A percentile compares a stretch with the other conserved stretches of the same genome.
phyloP scores from a whole-genome alignment of 2,888 invertebrate genomes.

The Brachylomia viminalis region DNA sequence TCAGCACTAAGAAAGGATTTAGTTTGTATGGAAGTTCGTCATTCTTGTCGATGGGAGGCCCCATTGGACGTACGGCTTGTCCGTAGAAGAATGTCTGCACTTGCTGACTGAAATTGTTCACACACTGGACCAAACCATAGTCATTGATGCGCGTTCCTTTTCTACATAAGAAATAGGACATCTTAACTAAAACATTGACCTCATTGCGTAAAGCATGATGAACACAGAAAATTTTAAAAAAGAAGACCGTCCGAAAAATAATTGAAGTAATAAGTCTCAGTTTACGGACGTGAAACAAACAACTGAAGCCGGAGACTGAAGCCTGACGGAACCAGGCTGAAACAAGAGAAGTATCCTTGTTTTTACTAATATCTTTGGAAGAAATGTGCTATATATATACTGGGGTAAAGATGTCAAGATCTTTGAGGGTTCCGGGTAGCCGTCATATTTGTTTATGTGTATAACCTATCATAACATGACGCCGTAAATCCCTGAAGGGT shows the following conservation, averaged over 20 bases:
- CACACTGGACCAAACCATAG: no score
- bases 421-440: no score
- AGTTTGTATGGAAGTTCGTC: no score
- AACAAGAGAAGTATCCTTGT: constrained; percentile 23
- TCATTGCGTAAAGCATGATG: constrained; percentile 29
- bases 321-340: constrained; percentile 25
- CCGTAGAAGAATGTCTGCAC: neutral
- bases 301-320: constrained; percentile 36
- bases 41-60: no score
- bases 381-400: constrained; percentile 11
- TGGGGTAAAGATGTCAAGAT: no score
- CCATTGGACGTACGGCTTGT: no score
- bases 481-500: no score
- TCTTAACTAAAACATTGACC: neutral
- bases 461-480: no score
- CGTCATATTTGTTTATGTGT: no score
- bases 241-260: constrained; percentile 36
- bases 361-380: constrained; percentile 24
- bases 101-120: no score
- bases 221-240: constrained; percentile 38
- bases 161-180: neutral
- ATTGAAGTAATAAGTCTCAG: constrained; percentile 53
- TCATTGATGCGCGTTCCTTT: no score
- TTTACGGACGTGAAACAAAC: constrained; percentile 45
- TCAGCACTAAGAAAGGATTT: no score